phyloP scores from a whole-genome alignment of 2,797 vertebrate species.

The Melanogrammus aeglefinus region DNA sequence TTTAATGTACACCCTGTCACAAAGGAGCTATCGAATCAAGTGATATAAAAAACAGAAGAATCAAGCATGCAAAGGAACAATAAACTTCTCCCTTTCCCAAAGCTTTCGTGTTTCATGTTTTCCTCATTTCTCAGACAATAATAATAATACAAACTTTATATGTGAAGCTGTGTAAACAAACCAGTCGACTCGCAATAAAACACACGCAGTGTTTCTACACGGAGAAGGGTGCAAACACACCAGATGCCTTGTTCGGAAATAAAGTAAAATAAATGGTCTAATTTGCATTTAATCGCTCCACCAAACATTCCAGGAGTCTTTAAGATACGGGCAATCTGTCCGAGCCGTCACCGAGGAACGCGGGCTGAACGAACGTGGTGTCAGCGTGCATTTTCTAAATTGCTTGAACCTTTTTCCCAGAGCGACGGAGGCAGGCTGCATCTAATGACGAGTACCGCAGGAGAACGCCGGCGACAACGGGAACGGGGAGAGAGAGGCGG shows the following conservation, averaged over 20 bases:
- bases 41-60: background rate
- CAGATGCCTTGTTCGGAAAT: background rate
- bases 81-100: background rate
- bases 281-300: conserved; percentile 20
- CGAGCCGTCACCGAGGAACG: background rate
- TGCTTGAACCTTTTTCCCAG: too few species aligned
- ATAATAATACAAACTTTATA: background rate
- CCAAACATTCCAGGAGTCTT: conserved; percentile 7
- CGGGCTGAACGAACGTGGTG: too few species aligned
- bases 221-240: too few species aligned
- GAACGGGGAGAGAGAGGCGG: too few species aligned
- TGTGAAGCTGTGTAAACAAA: background rate
- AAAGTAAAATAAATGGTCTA: conserved; percentile 14
- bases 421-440: too few species aligned
- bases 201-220: too few species aligned
- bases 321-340: conserved; percentile 6
- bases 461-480: too few species aligned
- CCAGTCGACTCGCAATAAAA: background rate
- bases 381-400: too few species aligned
- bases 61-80: background rate
- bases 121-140: background rate
- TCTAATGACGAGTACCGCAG: too few species aligned
- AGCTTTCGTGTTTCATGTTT: background rate
- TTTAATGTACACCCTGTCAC: background rate
- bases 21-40: background rate